phyloP scores from a whole-genome alignment of 2,797 vertebrate genomes.

The Geotrypetes seraphini region DNA sequence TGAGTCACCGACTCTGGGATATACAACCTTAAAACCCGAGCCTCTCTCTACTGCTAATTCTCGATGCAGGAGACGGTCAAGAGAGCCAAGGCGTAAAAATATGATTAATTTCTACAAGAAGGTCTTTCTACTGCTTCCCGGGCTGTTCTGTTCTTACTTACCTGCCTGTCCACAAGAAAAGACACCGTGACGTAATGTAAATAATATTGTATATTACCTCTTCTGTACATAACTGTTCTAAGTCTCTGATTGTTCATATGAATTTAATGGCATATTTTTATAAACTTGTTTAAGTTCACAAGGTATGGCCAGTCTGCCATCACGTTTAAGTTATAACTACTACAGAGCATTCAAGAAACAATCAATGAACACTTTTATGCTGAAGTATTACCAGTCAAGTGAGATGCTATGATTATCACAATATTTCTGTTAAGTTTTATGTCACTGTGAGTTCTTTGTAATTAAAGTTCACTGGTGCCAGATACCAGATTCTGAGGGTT shows the following conservation, averaged over 20 bases:
- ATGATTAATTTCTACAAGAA: too few relatives aligned
- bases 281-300: constrained; percentile 61
- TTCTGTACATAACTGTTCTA: constrained; percentile 71
- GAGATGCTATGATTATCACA: constrained; percentile 38
- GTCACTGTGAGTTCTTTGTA: constrained; percentile 72
- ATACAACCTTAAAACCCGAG: too few relatives aligned
- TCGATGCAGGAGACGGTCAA: too few relatives aligned
- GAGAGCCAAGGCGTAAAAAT: too few relatives aligned
- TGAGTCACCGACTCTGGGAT: too few relatives aligned
- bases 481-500: neutral
- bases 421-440: constrained; percentile 48
- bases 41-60: too few relatives aligned
- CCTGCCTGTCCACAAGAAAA: too few relatives aligned
- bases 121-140: too few relatives aligned
- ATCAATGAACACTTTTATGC: constrained; percentile 6
- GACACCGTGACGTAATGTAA: constrained; percentile 25
- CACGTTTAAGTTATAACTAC: constrained; percentile 55
- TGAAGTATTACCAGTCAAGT: constrained; percentile 12
- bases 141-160: too few relatives aligned
- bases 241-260: constrained; percentile 68
- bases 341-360: constrained; percentile 24
- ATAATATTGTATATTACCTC: constrained; percentile 51
- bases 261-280: constrained; percentile 81
- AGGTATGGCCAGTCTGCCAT: constrained; percentile 34
- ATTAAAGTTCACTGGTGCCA: constrained; percentile 74